phyloP scores from a whole-genome alignment of 2,888 invertebrate genomes.

The Trileptium ribeirensis region DNA sequence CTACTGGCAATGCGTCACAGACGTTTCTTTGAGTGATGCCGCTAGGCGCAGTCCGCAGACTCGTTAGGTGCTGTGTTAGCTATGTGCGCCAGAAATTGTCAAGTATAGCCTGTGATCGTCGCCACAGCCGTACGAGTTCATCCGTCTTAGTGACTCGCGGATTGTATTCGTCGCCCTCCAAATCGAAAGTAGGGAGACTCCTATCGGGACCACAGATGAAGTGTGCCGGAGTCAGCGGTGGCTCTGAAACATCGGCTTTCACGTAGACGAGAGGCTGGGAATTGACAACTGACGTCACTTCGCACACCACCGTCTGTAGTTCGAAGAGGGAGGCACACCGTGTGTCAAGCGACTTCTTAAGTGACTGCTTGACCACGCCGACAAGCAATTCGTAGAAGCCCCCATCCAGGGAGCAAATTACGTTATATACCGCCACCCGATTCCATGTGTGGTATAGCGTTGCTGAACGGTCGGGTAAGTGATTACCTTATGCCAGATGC shows the following conservation, averaged over 20 bases:
- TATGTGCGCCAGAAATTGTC: no score
- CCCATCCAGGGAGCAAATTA: constrained; percentile 1
- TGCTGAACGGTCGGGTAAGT: background rate
- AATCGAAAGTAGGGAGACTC: no score
- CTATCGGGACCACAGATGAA: no score
- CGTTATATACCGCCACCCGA: background rate
- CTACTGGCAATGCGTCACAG: background rate
- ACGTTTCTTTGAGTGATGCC: background rate
- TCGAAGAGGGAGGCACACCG: background rate
- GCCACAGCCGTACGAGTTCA: no score
- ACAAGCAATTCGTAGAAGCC: background rate
- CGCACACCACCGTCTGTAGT: background rate
- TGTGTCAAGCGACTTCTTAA: background rate
- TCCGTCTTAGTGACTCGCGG: no score
- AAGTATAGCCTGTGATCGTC: no score
- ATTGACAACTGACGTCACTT: background rate
- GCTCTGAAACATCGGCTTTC: background rate
- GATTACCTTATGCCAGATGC: constrained; percentile 18
- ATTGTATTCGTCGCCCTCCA: no score
- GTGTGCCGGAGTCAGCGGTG: background rate
- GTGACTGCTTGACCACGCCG: background rate
- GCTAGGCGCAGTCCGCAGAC: no score
- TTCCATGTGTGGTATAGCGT: background rate
- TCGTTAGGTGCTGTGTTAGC: no score
- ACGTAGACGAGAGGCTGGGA: background rate